Conservation (phyloP, 1,140 invertebrate genomes). For the Agraylea sexmaculata region DNA sequence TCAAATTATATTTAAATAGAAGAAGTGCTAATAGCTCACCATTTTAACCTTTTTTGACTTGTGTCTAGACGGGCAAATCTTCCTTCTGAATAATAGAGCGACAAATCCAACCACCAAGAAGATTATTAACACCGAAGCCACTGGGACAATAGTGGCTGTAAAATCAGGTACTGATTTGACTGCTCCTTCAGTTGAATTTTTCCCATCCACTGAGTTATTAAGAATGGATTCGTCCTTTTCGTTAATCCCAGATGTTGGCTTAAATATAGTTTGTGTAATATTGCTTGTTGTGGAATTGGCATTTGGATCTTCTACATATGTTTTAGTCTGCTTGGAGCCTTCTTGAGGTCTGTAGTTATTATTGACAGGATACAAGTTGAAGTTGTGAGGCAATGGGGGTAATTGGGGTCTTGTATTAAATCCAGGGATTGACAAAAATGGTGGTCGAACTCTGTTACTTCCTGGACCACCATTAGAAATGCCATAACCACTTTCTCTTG, state of each 20-base stretch:
- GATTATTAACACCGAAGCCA: constrained; percentile 43
- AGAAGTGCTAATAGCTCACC: constrained; percentile 28
- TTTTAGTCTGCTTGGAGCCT: constrained; percentile 20
- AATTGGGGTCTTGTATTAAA: constrained; percentile 24
- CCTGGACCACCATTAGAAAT: constrained; percentile 18
- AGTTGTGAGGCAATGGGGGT: constrained; percentile 16
- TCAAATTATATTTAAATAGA: background rate
- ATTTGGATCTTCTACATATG: constrained; percentile 17
- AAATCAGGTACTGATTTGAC: constrained; percentile 33
- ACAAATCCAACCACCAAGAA: constrained; percentile 42
- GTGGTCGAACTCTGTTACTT: constrained; percentile 25
- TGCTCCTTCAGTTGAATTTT: constrained; percentile 28
- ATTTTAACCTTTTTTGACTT: constrained; percentile 47
- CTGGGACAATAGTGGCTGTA: constrained; percentile 44
- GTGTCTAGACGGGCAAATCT: constrained; percentile 39
- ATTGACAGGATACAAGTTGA: constrained; percentile 17
- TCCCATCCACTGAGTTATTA: constrained; percentile 8
- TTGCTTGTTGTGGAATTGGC: constrained; percentile 18
- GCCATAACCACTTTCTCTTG: constrained; percentile 13
- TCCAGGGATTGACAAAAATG: constrained; percentile 25
- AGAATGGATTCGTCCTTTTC: constrained; percentile 4
- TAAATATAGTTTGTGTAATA: constrained; percentile 20
- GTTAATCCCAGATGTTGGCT: constrained; percentile 18
- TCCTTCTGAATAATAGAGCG: constrained; percentile 43
- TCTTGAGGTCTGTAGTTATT: constrained; percentile 6